phyloP scores from a whole-genome alignment of 2,888 invertebrate species.

The Melinopterus prodromus region DNA sequence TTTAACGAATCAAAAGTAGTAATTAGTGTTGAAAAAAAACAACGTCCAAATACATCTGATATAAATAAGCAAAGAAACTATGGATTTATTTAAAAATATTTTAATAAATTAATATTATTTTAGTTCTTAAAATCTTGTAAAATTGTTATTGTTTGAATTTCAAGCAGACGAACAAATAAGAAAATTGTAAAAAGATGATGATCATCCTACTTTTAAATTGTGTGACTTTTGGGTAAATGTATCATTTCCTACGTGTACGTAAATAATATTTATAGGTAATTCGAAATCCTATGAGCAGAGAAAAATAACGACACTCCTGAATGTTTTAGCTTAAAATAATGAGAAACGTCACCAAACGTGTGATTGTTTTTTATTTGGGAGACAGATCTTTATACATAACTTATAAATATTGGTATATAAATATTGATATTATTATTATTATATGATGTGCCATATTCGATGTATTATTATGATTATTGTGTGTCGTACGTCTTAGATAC shows the following conservation, averaged over 20 bases:
- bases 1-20: not conserved
- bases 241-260: conserved; percentile 47
- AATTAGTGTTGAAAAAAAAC: not conserved
- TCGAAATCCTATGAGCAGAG: conserved; percentile 37
- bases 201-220: conserved; percentile 29
- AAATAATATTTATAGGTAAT: conserved; percentile 32
- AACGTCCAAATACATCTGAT: no score
- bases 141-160: conserved; percentile 9
- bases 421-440: conserved; percentile 41
- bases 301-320: conserved; percentile 22
- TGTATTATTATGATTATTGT: conserved; percentile 51
- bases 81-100: not conserved
- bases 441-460: conserved; percentile 56
- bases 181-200: not conserved
- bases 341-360: not conserved
- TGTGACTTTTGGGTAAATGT: conserved; percentile 45
- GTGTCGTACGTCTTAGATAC: conserved; percentile 53
- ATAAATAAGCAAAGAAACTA: no score
- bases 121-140: not conserved
- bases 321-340: conserved; percentile 28
- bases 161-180: not conserved
- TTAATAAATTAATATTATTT: not conserved
- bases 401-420: conserved; percentile 35
- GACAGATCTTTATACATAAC: conserved; percentile 30
- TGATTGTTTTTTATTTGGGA: conserved; percentile 15